Evolutionary conservation across 37 sponge, comb jelly and placozoan species (phyloP).

Genomic region (Sycon ciliatum): DNA sequence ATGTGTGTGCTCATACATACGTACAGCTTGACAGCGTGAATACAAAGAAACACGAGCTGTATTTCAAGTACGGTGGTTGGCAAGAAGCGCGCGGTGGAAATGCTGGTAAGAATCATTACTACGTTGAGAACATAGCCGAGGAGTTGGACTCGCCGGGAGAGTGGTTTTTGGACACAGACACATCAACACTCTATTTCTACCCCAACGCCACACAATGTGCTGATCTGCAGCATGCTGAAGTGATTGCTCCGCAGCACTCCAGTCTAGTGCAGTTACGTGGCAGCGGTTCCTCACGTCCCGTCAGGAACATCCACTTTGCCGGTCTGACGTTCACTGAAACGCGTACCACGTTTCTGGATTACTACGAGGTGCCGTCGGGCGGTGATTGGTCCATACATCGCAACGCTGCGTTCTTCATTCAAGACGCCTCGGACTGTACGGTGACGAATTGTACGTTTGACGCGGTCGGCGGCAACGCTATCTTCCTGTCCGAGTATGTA

Average conservation of each 20-base stretch:
- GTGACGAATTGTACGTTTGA: constrained; percentile 35
- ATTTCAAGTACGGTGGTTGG: constrained; percentile 34
- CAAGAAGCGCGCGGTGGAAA: constrained; percentile 51
- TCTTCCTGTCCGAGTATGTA: constrained; percentile 34
- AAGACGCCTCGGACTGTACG: constrained; percentile 26
- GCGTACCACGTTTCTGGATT: constrained; percentile 33
- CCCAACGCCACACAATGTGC: constrained; percentile 39
- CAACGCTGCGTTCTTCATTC: constrained; percentile 33
- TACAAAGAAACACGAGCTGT: not conserved
- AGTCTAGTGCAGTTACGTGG: constrained; percentile 14
- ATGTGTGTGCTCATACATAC: no score
- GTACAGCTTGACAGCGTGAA: constrained; percentile 22
- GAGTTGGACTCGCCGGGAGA: constrained; percentile 46
- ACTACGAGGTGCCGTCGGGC: constrained; percentile 48
- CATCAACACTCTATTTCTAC: constrained; percentile 26
- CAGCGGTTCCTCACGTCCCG: constrained; percentile 15
- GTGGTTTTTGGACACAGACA: constrained; percentile 35
- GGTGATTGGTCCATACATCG: constrained; percentile 52
- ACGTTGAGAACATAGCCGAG: constrained; percentile 51
- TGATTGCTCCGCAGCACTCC: constrained; percentile 23
- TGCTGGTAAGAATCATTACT: constrained; percentile 21
- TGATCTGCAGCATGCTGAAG: constrained; percentile 20
- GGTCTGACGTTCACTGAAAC: constrained; percentile 41
- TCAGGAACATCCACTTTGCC: constrained; percentile 10
- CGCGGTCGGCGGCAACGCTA: constrained; percentile 41